A percentile compares a stretch with the other conserved stretches of the same genome.
Evolutionary conservation across 1,140 invertebrate species (phyloP).

Genomic region (Eueides isabella): DNA sequence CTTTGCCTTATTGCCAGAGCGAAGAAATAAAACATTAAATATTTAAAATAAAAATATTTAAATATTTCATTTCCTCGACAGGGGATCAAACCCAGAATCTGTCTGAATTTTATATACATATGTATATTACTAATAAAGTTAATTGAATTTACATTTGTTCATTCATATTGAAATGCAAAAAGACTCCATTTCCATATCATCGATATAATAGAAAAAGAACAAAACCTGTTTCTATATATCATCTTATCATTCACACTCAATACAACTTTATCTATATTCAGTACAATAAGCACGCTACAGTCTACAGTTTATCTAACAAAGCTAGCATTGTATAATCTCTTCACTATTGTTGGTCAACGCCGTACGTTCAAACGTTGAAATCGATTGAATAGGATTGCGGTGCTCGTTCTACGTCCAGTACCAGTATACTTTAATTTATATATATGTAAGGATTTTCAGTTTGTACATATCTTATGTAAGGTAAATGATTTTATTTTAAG

Average conservation of each 20-base stretch:
- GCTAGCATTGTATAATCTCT: conserved; percentile 8
- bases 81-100: too few relatives aligned
- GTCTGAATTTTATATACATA: too few relatives aligned
- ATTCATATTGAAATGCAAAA: too few relatives aligned
- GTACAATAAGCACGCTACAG: not conserved
- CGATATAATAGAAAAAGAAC: too few relatives aligned
- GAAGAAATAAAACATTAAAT: too few relatives aligned
- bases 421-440: not conserved
- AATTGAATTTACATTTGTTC: too few relatives aligned
- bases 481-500: not conserved
- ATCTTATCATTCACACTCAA: not conserved
- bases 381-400: conserved; percentile 16
- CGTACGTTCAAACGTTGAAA: conserved; percentile 11
- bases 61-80: too few relatives aligned
- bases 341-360: conserved; percentile 11
- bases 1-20: too few relatives aligned
- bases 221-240: too few relatives aligned
- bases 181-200: too few relatives aligned
- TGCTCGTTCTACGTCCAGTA: conserved; percentile 1
- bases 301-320: conserved; percentile 10
- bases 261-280: not conserved
- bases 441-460: not conserved
- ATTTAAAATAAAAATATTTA: too few relatives aligned
- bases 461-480: not conserved
- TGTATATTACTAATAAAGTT: too few relatives aligned